Percentiles rank a stretch among this genome's conserved stretches.
Evolutionary conservation across 2,888 invertebrate species (phyloP).

Genomic region (Flabesymbios commensalis): DNA sequence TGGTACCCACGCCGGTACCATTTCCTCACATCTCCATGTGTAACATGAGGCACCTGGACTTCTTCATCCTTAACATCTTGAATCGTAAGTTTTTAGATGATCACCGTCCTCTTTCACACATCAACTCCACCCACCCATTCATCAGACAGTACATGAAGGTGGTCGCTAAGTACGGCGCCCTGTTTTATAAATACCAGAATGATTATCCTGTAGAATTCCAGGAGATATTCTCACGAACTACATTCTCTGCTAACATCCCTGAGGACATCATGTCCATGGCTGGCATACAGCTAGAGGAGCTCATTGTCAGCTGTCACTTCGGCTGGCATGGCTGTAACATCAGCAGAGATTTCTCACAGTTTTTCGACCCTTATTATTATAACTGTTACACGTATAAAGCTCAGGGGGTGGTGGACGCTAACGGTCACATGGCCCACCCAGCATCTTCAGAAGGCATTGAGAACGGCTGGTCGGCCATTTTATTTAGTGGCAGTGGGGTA

Average conservation of each 20-base stretch:
- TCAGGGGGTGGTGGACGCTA: too few relatives aligned
- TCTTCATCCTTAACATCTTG: constrained; percentile 27
- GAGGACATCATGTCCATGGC: constrained; percentile 23
- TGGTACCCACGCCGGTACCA: constrained; percentile 32
- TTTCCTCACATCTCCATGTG: constrained; percentile 33
- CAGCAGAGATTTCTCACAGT: constrained; percentile 17
- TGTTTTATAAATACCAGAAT: constrained; percentile 32
- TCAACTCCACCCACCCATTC: constrained; percentile 30
- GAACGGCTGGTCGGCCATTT: constrained; percentile 37
- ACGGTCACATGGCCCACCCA: too few relatives aligned
- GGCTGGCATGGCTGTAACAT: constrained; percentile 29
- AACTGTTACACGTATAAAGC: constrained; percentile 37
- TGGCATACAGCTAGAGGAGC: constrained; percentile 30
- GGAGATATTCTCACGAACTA: constrained; percentile 35
- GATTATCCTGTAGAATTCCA: constrained; percentile 30
- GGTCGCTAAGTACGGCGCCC: constrained; percentile 30
- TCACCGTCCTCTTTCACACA: constrained; percentile 25
- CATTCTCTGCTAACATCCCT: constrained; percentile 33
- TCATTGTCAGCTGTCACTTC: constrained; percentile 33
- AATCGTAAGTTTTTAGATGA: constrained; percentile 30
- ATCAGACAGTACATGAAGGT: constrained; percentile 29
- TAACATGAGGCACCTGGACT: constrained; percentile 36
- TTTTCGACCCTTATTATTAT: constrained; percentile 38
- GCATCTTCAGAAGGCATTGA: constrained; percentile 34
- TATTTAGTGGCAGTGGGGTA: constrained; percentile 36